Evolutionary conservation across 2,113 vertebrate genomes (phyloP), one percentile per base, ranked within the genome.

Genomic region (Psephotus haematonotus): DNA sequence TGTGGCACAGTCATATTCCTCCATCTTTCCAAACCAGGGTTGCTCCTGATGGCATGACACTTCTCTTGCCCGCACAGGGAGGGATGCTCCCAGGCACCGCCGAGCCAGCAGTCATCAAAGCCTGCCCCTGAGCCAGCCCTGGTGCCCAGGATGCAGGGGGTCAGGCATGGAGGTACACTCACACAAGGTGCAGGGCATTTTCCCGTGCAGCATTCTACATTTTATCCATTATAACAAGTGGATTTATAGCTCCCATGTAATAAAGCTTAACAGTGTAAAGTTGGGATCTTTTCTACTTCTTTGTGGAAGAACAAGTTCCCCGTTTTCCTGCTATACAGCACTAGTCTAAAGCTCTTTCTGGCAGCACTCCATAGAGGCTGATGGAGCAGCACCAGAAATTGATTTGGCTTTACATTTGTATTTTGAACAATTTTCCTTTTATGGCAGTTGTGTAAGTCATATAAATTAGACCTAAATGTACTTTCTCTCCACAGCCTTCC

Each of bases 41-140:
- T 82, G 24, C 41, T 62, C 31, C 70, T 44, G 15, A 16, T 17
- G 57, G 31, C 19, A 13, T 11, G 17, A 16, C 8, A 8, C 6
- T 14, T 27, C 46, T 10, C 31, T 23, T 0, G 0, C 14, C 31
- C 0, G 0, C 0, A 2, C n/a, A 35, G n/a, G 17, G 55, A 33
- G 14, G 15, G 24, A 60, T 15, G 50, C 8, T 83, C 15, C 33
- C 27, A 23, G 68, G 52, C 31, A 57, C 17, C 0, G 0, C 49
- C 3, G 0, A 2, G 0, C 18, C 7, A 1, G 17, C 33, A 57
- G 20, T 59, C 57, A n/a, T 24, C 9, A 59, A 6, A 35, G 57
- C 22, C 22, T 35, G 22, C 9, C 31, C 53, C 50, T 16, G 25
- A 28, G 28, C 12, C 74, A 37, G 37, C 6, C 29, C 2, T 0